A percentile compares a stretch with the other conserved stretches of the same genome.
Conservation (phyloP, 2,113 vertebrate species). For the Hippoglossus stenolepis region DNA sequence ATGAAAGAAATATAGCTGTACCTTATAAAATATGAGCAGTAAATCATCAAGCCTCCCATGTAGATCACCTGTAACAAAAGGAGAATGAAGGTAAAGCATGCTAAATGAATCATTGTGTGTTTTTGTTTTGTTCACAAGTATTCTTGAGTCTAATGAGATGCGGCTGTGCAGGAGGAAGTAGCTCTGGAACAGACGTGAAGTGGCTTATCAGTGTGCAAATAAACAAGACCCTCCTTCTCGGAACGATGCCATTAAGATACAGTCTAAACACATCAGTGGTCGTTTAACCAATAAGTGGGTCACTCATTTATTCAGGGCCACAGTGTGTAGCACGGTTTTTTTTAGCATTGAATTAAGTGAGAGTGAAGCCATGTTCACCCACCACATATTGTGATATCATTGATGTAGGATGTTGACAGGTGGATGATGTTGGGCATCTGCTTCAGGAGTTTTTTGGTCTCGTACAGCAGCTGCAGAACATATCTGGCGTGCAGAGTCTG, state of each 20-base stretch:
- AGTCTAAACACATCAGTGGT: constrained; percentile 17
- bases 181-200: constrained; percentile 65
- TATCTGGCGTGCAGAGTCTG: constrained; percentile 93
- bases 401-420: constrained; percentile 87
- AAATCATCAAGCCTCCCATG: constrained; percentile 96
- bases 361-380: constrained; percentile 2
- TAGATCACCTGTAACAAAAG: constrained; percentile 88
- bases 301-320: constrained; percentile 11
- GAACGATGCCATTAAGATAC: constrained; percentile 32
- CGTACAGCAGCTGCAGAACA: constrained; percentile 89
- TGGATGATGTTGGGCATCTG: constrained; percentile 92
- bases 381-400: constrained; percentile 86
- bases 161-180: constrained; percentile 35
- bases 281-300: constrained; percentile 20
- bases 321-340: neutral
- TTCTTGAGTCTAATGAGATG: constrained; percentile 69
- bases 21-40: constrained; percentile 97
- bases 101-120: neutral
- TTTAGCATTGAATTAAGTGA: neutral
- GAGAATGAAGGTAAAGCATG: neutral
- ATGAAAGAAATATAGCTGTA: constrained; percentile 61
- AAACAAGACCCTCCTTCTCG: constrained; percentile 57
- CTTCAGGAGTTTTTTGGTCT: constrained; percentile 90
- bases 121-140: constrained; percentile 48
- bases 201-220: constrained; percentile 69